Evolutionary conservation across 1,140 invertebrate genomes (phyloP).

Genomic region (Platyscapa corneri): DNA sequence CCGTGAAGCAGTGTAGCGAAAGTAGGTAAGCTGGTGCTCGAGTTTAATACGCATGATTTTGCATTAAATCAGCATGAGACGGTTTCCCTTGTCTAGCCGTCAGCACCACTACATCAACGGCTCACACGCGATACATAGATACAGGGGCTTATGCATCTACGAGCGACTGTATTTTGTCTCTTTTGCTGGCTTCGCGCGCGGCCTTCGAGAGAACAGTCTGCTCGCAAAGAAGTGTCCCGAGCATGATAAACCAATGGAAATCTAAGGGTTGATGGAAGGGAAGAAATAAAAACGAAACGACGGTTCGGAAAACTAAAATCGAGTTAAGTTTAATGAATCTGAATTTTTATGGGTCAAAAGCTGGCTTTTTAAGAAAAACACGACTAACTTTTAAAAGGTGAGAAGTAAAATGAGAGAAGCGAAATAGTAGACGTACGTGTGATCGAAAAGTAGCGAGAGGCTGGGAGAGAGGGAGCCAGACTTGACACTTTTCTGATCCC

Average conservation of each 20-base stretch:
- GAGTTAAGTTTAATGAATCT: too few relatives aligned
- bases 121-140: background rate
- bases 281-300: too few relatives aligned
- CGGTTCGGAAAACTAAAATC: too few relatives aligned
- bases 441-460: background rate
- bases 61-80: constrained; percentile 28
- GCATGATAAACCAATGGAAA: background rate
- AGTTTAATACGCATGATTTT: constrained; percentile 14
- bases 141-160: too few relatives aligned
- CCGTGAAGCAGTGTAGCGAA: too few relatives aligned
- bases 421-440: background rate
- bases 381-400: constrained; percentile 20
- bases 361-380: too few relatives aligned
- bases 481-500: constrained; percentile 3
- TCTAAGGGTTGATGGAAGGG: too few relatives aligned
- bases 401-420: background rate
- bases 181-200: background rate
- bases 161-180: background rate
- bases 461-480: background rate
- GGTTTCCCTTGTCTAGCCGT: background rate
- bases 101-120: too few relatives aligned
- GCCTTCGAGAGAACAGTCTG: background rate
- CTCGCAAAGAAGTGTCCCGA: background rate
- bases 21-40: too few relatives aligned
- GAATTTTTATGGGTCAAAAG: too few relatives aligned